Conservation (phyloP, 2,888 invertebrate genomes). For the Nomada flava region DNA sequence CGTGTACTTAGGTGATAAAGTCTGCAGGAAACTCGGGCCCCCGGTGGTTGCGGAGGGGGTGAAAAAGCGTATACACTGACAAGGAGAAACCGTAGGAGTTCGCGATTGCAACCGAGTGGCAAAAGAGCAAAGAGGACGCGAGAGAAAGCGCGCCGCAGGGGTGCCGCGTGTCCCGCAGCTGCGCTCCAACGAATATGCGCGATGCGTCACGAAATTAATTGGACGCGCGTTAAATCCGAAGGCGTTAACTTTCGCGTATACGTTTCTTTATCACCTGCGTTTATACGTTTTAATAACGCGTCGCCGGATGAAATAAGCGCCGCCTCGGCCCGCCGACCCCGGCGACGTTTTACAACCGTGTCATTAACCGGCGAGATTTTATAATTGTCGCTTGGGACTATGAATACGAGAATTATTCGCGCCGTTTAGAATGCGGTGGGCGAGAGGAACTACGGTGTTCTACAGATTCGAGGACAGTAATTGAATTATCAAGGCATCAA, state of each 20-base stretch:
- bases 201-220: slow-evolving; percentile 72
- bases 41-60: background rate
- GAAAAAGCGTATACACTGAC: background rate
- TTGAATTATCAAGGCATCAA: too few species aligned
- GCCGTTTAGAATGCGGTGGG: background rate
- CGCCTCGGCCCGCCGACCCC: background rate
- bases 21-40: too few species aligned
- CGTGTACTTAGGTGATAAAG: too few species aligned
- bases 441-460: background rate
- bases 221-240: slow-evolving; percentile 70
- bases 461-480: background rate
- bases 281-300: slow-evolving; percentile 68
- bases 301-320: slow-evolving; percentile 49
- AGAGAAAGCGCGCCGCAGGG: slow-evolving; percentile 66
- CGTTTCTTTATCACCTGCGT: slow-evolving; percentile 66
- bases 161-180: slow-evolving; percentile 63
- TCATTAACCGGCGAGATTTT: slow-evolving; percentile 21
- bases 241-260: slow-evolving; percentile 66
- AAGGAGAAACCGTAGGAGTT: background rate
- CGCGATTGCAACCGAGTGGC: background rate
- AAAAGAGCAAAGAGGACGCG: slow-evolving; percentile 23
- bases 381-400: slow-evolving; percentile 16
- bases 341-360: slow-evolving; percentile 42
- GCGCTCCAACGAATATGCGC: slow-evolving; percentile 55
- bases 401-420: background rate